These are phyloP conservation scores for Hedya salicella DNA, from an alignment of 2,888 invertebrate species.

Conservation along the genomic window DNA sequence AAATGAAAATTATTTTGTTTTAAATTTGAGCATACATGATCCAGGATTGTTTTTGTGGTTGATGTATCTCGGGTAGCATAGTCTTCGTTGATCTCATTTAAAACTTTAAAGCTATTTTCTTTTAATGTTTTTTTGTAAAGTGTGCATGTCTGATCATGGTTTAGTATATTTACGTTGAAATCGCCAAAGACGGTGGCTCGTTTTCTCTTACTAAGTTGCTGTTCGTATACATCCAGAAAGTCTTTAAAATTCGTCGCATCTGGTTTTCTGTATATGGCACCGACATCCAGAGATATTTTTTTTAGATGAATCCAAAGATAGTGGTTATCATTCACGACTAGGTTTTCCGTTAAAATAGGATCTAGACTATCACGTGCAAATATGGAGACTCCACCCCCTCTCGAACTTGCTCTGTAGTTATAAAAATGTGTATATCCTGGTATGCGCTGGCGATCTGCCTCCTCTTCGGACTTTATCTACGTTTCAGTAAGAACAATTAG, in stretches of 20 bases:
- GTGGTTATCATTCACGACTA: conserved; percentile 31
- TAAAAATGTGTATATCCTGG: conserved; percentile 3
- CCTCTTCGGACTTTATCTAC: conserved; percentile 3
- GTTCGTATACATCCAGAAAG: conserved; percentile 18
- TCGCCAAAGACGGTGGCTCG: conserved; percentile 23
- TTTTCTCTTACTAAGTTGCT: conserved; percentile 32
- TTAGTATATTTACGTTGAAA: conserved; percentile 2
- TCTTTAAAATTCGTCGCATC: conserved; percentile 15
- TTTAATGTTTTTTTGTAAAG: not conserved
- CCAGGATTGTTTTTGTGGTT: too few species aligned
- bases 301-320: conserved; percentile 40
- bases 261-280: conserved; percentile 37
- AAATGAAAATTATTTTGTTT: conserved; percentile 3
- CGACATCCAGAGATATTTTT: conserved; percentile 32
- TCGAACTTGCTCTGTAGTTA: not conserved
- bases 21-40: not conserved
- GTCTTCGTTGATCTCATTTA: not conserved
- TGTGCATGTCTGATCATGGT: conserved; percentile 1
- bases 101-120: conserved; percentile 2
- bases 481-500: conserved; percentile 5
- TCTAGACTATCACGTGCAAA: conserved; percentile 13
- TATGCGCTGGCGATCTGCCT: conserved; percentile 5
- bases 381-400: conserved; percentile 35
- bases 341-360: conserved; percentile 29
- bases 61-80: not conserved